Evolutionary conservation across 2,888 invertebrate genomes (phyloP).

Genomic region (Falcaria lacertinaria): DNA sequence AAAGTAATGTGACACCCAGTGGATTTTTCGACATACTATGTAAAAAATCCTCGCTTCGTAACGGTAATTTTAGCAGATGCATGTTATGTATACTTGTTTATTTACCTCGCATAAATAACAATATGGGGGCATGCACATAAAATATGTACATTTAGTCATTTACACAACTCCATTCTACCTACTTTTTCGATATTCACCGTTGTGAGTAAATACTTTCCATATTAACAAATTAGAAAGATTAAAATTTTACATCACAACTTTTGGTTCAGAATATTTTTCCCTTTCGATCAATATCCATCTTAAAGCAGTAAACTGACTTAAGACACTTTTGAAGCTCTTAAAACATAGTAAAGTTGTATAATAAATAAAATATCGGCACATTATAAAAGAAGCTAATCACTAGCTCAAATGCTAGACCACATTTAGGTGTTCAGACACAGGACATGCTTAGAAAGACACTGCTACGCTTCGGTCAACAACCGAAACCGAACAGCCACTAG

Average conservation of each 20-base stretch:
- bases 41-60: constrained; percentile 29
- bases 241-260: too few relatives aligned
- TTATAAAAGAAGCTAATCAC: too few relatives aligned
- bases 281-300: too few relatives aligned
- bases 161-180: constrained; percentile 25
- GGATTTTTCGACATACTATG: constrained; percentile 23
- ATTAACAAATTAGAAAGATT: too few relatives aligned
- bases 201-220: constrained; percentile 25
- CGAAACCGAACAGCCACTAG: neutral
- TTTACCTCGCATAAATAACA: constrained; percentile 25
- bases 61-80: constrained; percentile 33
- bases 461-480: neutral
- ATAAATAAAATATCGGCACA: too few relatives aligned
- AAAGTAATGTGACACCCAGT: constrained; percentile 15
- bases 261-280: too few relatives aligned
- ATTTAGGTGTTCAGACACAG: neutral
- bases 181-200: constrained; percentile 34
- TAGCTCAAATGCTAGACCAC: too few relatives aligned
- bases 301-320: too few relatives aligned
- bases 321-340: too few relatives aligned
- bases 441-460: neutral
- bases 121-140: constrained; percentile 13
- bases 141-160: constrained; percentile 22
- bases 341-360: too few relatives aligned
- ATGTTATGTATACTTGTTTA: constrained; percentile 30